Evolutionary conservation across 1,140 invertebrate species (phyloP).

Genomic region (Semibalanus balanoides): DNA sequence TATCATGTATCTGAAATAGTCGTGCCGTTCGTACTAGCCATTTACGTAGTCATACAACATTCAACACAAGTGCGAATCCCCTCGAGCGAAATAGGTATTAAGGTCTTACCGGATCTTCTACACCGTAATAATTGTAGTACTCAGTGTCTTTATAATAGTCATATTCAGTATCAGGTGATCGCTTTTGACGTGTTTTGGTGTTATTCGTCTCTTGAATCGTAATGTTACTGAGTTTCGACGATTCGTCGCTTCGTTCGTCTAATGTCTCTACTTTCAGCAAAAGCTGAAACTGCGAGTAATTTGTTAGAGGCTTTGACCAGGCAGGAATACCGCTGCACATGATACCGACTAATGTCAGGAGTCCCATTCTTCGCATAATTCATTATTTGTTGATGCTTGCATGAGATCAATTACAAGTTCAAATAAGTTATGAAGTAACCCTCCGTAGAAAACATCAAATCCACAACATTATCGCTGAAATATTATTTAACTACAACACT

Average conservation of each 20-base stretch:
- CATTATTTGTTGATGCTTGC: not conserved
- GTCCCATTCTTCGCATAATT: not conserved
- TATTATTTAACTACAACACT: not conserved
- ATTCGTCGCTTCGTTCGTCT: not conserved
- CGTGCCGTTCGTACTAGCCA: too few species aligned
- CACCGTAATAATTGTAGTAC: constrained; percentile 3
- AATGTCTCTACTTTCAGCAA: not conserved
- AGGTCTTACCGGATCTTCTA: not conserved
- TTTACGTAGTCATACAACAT: too few species aligned
- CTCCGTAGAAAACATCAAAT: not conserved
- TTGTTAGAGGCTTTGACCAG: not conserved
- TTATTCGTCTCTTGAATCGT: not conserved
- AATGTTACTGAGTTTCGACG: not conserved
- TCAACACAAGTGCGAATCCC: too few species aligned
- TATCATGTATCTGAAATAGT: too few species aligned
- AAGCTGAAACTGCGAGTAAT: not conserved
- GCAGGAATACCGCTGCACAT: not conserved
- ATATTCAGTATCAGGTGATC: not conserved
- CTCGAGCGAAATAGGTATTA: too few species aligned
- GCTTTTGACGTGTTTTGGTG: not conserved
- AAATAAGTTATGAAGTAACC: too few species aligned
- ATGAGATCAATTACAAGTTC: not conserved
- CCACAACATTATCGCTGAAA: not conserved
- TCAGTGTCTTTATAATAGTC: not conserved
- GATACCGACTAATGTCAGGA: not conserved